Percentiles rank a stretch among this genome's conserved stretches.
phyloP scores from a whole-genome alignment of 2,797 vertebrate genomes.

The Megalops cyprinoides region DNA sequence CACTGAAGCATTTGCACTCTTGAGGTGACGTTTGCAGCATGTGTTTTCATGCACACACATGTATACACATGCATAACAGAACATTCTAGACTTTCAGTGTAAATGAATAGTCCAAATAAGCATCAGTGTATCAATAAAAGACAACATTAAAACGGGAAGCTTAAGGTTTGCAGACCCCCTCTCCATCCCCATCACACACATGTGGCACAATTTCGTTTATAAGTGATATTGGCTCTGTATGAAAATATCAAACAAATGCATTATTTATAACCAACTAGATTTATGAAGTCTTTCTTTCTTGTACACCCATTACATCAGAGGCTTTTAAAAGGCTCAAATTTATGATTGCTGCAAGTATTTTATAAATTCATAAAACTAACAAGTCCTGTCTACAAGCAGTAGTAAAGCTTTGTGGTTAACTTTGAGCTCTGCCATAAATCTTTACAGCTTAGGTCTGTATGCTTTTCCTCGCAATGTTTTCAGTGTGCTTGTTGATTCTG shows the following conservation, averaged over 20 bases:
- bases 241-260: neutral
- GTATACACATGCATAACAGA: neutral
- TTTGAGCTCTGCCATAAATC: constrained; percentile 5
- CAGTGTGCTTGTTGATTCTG: neutral
- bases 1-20: neutral
- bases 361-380: constrained; percentile 22
- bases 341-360: constrained; percentile 16
- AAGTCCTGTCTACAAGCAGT: neutral
- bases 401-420: neutral
- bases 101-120: neutral
- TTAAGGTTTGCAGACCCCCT: neutral
- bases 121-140: neutral
- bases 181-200: neutral
- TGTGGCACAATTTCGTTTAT: neutral
- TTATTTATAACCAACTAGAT: neutral
- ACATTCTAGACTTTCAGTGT: neutral
- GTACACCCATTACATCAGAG: neutral
- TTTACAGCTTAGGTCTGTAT: neutral
- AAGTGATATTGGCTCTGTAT: constrained; percentile 6
- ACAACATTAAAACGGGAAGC: neutral
- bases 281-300: neutral
- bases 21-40: too few species aligned
- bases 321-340: neutral
- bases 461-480: neutral
- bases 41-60: too few species aligned